phyloP scores from a whole-genome alignment of 2,797 vertebrate genomes.

The Masticophis lateralis region DNA sequence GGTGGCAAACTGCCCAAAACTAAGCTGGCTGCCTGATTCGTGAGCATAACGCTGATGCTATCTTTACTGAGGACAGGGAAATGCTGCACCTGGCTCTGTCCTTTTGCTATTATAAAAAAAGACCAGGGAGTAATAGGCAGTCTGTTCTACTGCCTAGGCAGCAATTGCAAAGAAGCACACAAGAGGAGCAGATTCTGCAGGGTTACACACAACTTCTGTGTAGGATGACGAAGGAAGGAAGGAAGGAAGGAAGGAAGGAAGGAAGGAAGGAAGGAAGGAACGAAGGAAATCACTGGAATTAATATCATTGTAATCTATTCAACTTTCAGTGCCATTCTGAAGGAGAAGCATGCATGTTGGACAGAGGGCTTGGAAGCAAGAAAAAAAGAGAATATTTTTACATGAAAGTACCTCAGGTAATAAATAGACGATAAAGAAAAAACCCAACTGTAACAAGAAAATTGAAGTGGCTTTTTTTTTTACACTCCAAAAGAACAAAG shows the following conservation, averaged over 20 bases:
- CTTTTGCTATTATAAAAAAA: slow-evolving; percentile 70
- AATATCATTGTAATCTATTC: not conserved
- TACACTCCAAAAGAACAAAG: slow-evolving; percentile 1
- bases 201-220: accelerated
- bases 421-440: not conserved
- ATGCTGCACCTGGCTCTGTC: slow-evolving; percentile 82
- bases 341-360: not conserved
- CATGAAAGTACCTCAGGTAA: not conserved
- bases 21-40: slow-evolving; percentile 24
- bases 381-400: not conserved
- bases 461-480: not conserved
- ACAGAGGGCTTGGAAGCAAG: not conserved
- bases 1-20: not conserved
- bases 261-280: not conserved
- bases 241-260: not conserved
- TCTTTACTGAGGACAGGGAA: slow-evolving; percentile 57
- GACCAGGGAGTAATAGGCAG: slow-evolving; percentile 60
- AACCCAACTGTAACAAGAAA: not conserved
- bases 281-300: not conserved
- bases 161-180: slow-evolving; percentile 50
- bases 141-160: not conserved
- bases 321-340: not conserved
- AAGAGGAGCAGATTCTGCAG: slow-evolving; percentile 22
- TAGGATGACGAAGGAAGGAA: not conserved
- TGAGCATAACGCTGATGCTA: slow-evolving; percentile 48